Evolutionary conservation across 2,888 invertebrate genomes (phyloP), one percentile per base, ranked within the genome.

Genomic region (Melieria omissa): DNA sequence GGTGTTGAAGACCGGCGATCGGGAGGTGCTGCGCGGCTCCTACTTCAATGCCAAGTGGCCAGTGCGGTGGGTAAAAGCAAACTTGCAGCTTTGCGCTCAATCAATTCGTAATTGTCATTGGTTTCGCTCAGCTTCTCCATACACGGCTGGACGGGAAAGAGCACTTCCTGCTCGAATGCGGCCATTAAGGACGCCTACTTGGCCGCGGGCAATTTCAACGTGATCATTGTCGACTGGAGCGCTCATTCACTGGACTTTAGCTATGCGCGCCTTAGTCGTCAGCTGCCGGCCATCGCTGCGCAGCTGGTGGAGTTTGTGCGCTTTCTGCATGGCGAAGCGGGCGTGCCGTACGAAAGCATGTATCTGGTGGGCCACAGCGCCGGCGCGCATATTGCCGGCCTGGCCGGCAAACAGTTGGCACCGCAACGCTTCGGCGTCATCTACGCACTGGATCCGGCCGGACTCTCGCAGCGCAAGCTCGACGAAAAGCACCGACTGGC

Each of bases 321-420:
- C 6, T 86, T 84, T 64, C 73, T 88, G 7, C 77, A 82, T n/a
- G 71, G 73, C 0, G 74, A 78, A 12, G 79, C 81, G 0, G 78
- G 77, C 6, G 73, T 86, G 1, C 73, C 80, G 7, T 79, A 79
- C 5, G 75, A 74, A 2, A 76, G 74, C 0, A 81, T 84, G 12
- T 84, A 83, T 72, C 64, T 88, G n/a, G 77, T 87, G 61, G 88
- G 88, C 0, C 87, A 87, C 70, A 87, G 86, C 29, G 83, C 88
- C 0, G 88, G 88, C 54, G 85, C 82, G 9, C 87, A 88, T 54
- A 75, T 86, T 47, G 77, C 81, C 1, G 86, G 88, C 0, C 68
- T 86, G 29, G 79, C 83, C 0, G 88, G 87, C 0, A 82, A 83
- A 62, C 10, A 49, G 0, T 63, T 85, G 8, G 68, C 58, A 1